These are phyloP conservation scores for cattle (Bos taurus) DNA, from an alignment of 2,113 vertebrate species.

Conservation along the genomic window DNA sequence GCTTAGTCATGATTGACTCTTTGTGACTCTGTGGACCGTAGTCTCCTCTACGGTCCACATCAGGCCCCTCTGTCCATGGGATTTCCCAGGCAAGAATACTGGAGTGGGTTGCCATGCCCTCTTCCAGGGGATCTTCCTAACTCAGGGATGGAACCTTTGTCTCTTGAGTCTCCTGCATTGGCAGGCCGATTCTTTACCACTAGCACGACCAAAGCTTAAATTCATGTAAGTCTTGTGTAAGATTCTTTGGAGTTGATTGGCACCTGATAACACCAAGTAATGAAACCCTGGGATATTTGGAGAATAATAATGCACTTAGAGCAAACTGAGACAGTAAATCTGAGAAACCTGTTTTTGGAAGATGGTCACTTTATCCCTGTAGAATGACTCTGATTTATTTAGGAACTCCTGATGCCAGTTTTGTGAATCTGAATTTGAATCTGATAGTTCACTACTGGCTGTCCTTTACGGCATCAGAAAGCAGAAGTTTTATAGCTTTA, in stretches of 20 bases:
- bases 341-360: neutral
- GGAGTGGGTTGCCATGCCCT: neutral
- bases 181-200: neutral
- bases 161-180: neutral
- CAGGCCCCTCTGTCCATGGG: neutral
- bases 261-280: neutral
- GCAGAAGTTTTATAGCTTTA: neutral
- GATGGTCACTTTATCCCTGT: neutral
- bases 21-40: neutral
- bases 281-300: neutral
- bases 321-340: neutral
- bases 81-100: neutral
- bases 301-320: neutral
- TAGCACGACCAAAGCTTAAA: neutral
- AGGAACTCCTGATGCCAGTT: neutral
- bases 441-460: neutral
- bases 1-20: rapidly evolving
- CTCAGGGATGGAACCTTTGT: neutral
- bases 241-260: neutral
- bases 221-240: neutral
- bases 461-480: neutral
- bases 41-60: neutral
- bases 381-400: neutral
- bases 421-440: neutral
- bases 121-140: neutral